Evolutionary conservation across 92 coral and sea anemone genomes (phyloP).

Genomic region (Montipora capitata): DNA sequence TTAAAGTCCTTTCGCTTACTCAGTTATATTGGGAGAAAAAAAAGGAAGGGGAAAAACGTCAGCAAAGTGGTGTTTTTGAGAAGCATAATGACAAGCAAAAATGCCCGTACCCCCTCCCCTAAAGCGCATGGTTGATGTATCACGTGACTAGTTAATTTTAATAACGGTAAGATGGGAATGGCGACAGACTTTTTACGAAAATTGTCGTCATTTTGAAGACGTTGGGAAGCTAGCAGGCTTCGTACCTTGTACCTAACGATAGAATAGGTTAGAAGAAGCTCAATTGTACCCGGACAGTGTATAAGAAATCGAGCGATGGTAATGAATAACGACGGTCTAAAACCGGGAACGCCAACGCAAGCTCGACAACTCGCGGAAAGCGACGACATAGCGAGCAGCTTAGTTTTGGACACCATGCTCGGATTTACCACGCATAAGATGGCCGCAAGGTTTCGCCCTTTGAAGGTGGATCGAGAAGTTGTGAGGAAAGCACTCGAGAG

Average conservation of each 20-base stretch:
- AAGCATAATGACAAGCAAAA: not conserved
- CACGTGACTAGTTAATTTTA: constrained; percentile 59
- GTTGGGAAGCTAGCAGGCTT: constrained; percentile 1
- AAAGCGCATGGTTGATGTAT: not conserved
- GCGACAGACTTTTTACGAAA: constrained; percentile 28
- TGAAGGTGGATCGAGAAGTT: constrained; percentile 83
- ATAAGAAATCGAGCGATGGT: constrained; percentile 40
- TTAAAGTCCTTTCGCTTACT: no score
- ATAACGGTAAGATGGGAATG: constrained; percentile 55
- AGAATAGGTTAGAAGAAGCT: not conserved
- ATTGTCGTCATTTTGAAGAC: constrained; percentile 29
- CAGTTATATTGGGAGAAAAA: no score
- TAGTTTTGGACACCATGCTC: constrained; percentile 86
- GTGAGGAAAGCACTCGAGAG: constrained; percentile 82
- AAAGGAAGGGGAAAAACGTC: no score
- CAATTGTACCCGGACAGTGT: not conserved
- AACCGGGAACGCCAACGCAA: constrained; percentile 60
- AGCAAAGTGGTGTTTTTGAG: no score
- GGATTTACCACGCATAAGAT: constrained; percentile 96
- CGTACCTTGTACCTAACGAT: not conserved
- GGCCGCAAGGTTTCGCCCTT: constrained; percentile 97
- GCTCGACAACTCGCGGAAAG: constrained; percentile 97
- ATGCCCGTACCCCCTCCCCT: not conserved
- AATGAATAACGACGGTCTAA: constrained; percentile 49
- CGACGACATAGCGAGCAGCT: constrained; percentile 96